Evolutionary conservation across 2,888 invertebrate genomes (phyloP).

Genomic region (Drosophila silvestris): DNA sequence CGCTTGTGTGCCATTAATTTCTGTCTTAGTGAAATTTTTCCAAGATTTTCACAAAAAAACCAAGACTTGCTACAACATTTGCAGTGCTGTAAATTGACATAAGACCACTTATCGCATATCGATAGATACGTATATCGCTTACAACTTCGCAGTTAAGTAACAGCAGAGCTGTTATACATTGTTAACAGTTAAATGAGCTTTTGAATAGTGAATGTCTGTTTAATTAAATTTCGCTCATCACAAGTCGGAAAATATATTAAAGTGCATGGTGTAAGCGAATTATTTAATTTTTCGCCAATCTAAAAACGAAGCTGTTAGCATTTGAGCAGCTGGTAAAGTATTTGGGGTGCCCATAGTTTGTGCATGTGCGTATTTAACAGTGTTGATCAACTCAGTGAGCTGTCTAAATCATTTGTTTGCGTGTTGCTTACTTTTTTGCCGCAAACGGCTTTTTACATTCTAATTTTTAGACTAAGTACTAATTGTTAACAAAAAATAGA

Average conservation of each 20-base stretch:
- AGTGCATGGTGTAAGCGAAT: background rate
- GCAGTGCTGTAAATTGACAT: conserved; percentile 31
- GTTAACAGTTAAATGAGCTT: background rate
- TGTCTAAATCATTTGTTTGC: conserved; percentile 56
- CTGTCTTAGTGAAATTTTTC: conserved; percentile 70
- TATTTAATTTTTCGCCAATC: background rate
- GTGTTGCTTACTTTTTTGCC: conserved; percentile 41
- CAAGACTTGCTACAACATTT: conserved; percentile 24
- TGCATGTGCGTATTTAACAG: background rate
- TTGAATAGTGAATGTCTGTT: background rate
- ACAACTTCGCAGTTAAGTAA: background rate
- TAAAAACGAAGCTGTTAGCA: background rate
- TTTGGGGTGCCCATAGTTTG: conserved; percentile 4
- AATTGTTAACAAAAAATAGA: conserved; percentile 18
- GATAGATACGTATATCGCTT: conserved; percentile 19
- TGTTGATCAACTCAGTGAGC: conserved; percentile 2
- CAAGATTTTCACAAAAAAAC: conserved; percentile 43
- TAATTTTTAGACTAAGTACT: conserved; percentile 40
- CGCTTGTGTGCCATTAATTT: conserved; percentile 83
- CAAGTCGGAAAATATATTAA: background rate
- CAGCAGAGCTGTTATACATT: conserved; percentile 4
- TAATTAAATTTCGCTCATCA: background rate
- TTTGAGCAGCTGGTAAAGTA: background rate
- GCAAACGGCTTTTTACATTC: conserved; percentile 27
- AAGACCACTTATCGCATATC: conserved; percentile 10